Evolutionary conservation across 2,888 invertebrate species (phyloP).

Genomic region (Cheilosia impressa): DNA sequence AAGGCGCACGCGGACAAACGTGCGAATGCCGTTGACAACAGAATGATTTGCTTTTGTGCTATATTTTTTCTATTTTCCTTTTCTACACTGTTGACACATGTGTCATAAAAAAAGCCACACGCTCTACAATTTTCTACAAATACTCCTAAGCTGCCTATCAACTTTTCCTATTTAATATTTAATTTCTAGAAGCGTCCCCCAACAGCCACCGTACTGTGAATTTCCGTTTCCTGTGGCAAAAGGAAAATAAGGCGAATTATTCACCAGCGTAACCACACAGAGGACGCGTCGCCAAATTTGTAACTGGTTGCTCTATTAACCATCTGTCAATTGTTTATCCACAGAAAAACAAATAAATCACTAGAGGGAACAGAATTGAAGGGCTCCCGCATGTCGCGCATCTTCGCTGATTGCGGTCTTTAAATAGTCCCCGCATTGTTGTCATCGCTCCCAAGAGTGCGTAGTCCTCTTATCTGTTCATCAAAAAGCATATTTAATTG

Average conservation of each 20-base stretch:
- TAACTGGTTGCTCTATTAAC: conserved; percentile 30
- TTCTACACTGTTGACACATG: conserved; percentile 43
- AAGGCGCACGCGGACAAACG: conserved; percentile 58
- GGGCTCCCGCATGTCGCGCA: conserved; percentile 16
- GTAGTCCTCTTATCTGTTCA: conserved; percentile 34
- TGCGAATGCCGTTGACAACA: conserved; percentile 64
- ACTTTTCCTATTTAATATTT: no score
- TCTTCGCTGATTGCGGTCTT: neutral
- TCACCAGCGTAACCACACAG: no score
- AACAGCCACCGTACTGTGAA: no score
- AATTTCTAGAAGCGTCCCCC: no score
- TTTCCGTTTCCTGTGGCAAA: no score
- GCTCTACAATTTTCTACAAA: conserved; percentile 18
- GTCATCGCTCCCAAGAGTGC: neutral
- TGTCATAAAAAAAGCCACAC: conserved; percentile 51
- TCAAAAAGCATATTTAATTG: conserved; percentile 67
- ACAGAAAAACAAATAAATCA: conserved; percentile 49
- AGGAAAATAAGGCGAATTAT: no score
- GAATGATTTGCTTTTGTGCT: conserved; percentile 58
- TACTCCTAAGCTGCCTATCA: neutral
- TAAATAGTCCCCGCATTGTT: neutral
- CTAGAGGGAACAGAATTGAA: conserved; percentile 40
- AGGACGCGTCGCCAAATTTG: conserved; percentile 19
- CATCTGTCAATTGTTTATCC: conserved; percentile 59
- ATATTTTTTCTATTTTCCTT: conserved; percentile 8